Evolutionary conservation across 2,797 vertebrate genomes (phyloP).

Genomic region (Coregonus suidteri): DNA sequence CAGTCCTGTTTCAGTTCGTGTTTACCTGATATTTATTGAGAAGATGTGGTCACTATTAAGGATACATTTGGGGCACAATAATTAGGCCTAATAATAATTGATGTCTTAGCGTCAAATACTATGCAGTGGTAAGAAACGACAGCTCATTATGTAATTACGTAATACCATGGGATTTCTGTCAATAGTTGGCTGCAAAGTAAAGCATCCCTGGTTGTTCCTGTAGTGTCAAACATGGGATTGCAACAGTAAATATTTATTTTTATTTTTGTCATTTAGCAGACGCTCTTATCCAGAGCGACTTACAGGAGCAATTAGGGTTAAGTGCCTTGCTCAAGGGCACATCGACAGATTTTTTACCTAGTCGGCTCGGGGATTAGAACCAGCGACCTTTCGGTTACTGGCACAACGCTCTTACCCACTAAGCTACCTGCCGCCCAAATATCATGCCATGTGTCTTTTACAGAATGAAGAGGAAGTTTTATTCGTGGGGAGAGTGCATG

Average conservation of each 20-base stretch:
- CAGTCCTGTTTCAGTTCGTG: neutral
- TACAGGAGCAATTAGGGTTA: too few species aligned
- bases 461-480: conserved; percentile 99
- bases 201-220: too few species aligned
- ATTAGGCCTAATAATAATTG: too few species aligned
- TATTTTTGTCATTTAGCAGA: too few species aligned
- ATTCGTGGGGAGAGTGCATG: conserved; percentile 99
- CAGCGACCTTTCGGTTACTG: too few species aligned
- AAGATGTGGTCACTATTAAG: neutral
- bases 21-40: neutral
- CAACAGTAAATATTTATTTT: neutral
- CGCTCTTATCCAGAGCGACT: too few species aligned
- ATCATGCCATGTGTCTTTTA: conserved; percentile 27
- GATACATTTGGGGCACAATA: too few species aligned
- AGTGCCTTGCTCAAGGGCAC: too few species aligned
- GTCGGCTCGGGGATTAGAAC: too few species aligned
- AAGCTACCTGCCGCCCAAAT: neutral
- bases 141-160: neutral
- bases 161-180: neutral
- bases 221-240: neutral
- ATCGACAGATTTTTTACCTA: too few species aligned
- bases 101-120: neutral
- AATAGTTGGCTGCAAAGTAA: neutral
- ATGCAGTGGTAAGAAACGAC: neutral
- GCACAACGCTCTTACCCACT: too few species aligned